Evolutionary conservation across 1,140 invertebrate species (phyloP).

Genomic region (Heliconius hewitsoni): DNA sequence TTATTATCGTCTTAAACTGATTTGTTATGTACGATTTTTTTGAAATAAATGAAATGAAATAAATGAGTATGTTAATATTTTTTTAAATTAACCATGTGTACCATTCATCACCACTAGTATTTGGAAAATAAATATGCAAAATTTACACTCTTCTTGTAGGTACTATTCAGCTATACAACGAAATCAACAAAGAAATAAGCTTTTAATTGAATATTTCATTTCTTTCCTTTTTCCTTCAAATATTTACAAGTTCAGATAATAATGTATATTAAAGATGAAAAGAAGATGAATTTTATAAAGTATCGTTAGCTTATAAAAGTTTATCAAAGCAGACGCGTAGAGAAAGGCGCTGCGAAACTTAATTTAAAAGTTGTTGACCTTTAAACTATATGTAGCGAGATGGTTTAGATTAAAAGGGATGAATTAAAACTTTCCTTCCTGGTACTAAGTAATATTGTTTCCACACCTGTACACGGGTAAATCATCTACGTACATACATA

Average conservation of each 20-base stretch:
- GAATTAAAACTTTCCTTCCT: constrained; percentile 8
- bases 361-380: constrained; percentile 10
- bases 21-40: too few relatives aligned
- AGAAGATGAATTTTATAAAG: neutral
- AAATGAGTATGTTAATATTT: too few relatives aligned
- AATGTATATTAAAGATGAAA: constrained; percentile 2
- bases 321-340: neutral
- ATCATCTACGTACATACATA: too few relatives aligned
- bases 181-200: neutral
- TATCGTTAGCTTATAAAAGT: neutral
- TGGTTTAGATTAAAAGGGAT: neutral
- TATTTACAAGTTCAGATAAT: neutral
- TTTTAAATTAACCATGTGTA: too few relatives aligned
- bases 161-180: too few relatives aligned
- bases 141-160: too few relatives aligned
- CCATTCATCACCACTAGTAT: too few relatives aligned
- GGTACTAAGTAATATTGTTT: neutral
- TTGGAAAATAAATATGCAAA: too few relatives aligned
- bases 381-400: neutral
- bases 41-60: too few relatives aligned
- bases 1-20: too few relatives aligned
- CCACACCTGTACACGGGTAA: neutral
- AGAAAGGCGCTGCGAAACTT: neutral
- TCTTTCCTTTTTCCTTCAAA: neutral
- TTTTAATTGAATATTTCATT: neutral